phyloP scores from a whole-genome alignment of 2,113 vertebrate genomes.

The Pelecanoides urinatrix region DNA sequence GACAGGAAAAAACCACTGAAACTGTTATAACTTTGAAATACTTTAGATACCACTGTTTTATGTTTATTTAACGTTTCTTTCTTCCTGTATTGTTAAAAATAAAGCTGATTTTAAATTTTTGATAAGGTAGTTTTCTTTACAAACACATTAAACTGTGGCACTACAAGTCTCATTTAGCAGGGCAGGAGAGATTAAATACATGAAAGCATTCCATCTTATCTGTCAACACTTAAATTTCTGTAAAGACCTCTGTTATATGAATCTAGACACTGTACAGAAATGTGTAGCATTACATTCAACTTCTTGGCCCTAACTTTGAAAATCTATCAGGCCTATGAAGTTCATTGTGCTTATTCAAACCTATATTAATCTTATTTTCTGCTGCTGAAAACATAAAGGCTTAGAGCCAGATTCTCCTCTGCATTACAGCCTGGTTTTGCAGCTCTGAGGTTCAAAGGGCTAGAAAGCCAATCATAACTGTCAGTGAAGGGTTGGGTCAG shows the following conservation, averaged over 20 bases:
- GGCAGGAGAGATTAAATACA: slow-evolving; percentile 31
- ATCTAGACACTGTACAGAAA: not conserved
- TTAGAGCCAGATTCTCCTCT: not conserved
- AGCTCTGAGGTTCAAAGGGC: not conserved
- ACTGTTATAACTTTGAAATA: slow-evolving; percentile 45
- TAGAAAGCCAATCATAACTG: not conserved
- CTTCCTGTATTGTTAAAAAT: slow-evolving; percentile 47
- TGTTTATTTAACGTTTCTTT: slow-evolving; percentile 55
- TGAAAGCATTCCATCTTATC: slow-evolving; percentile 39
- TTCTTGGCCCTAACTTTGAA: not conserved
- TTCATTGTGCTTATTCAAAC: slow-evolving; percentile 1
- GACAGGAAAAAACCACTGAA: not conserved
- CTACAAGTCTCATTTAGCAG: slow-evolving; percentile 38
- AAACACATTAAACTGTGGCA: not conserved
- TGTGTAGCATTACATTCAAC: not conserved
- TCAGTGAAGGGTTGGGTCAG: not conserved
- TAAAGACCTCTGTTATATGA: not conserved
- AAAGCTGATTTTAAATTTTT: slow-evolving; percentile 49
- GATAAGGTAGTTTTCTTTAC: slow-evolving; percentile 45
- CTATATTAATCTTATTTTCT: slow-evolving; percentile 13
- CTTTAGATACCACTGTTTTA: slow-evolving; percentile 37
- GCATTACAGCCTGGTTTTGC: not conserved
- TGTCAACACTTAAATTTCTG: slow-evolving; percentile 7
- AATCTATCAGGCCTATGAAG: not conserved
- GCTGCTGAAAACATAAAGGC: not conserved